Conservation (phyloP, 1,140 invertebrate genomes). For the Eurosta solidaginis region DNA sequence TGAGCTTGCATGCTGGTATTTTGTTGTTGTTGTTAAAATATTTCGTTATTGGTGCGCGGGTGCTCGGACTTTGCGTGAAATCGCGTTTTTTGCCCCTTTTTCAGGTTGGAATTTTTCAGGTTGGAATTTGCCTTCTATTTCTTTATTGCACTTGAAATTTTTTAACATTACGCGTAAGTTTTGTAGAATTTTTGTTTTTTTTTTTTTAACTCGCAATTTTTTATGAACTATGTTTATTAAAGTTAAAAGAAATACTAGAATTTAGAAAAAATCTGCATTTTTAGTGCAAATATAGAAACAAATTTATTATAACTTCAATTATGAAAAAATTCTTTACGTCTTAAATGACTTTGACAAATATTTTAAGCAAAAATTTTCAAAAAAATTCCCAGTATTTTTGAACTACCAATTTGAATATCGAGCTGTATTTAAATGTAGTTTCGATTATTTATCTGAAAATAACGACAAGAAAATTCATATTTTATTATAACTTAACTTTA, state of each 20-base stretch:
- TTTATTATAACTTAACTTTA: no score
- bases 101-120: background rate
- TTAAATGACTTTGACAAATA: background rate
- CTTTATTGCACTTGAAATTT: background rate
- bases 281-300: background rate
- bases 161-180: background rate
- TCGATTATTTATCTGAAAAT: no score
- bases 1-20: background rate
- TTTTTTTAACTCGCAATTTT: background rate
- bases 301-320: background rate
- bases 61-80: background rate
- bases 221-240: background rate
- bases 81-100: background rate
- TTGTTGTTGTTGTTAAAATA: background rate
- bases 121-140: background rate
- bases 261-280: background rate
- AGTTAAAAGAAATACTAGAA: background rate
- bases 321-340: no score
- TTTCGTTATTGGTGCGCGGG: background rate
- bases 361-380: background rate
- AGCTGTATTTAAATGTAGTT: no score
- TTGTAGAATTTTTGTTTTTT: background rate
- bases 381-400: background rate
- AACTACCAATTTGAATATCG: background rate
- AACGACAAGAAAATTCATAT: no score